Percentiles rank a stretch among this genome's conserved stretches.
Evolutionary conservation across 2,113 vertebrate species (phyloP).

Genomic region (Hippocampus mohnikei): DNA sequence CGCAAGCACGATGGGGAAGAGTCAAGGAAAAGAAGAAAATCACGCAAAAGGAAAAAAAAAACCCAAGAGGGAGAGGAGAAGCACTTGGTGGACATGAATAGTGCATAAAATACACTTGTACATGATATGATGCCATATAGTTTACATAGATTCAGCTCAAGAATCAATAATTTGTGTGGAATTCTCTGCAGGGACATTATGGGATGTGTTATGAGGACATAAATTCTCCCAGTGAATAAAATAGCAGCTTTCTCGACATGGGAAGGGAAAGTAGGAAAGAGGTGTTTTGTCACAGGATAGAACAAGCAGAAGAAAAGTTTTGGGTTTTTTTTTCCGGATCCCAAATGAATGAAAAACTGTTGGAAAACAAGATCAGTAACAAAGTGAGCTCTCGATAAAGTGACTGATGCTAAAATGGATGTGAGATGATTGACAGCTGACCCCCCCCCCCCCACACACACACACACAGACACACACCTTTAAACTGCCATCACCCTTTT

Average conservation of each 20-base stretch:
- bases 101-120: constrained; percentile 30
- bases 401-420: constrained; percentile 43
- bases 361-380: constrained; percentile 50
- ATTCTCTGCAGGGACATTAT: constrained; percentile 30
- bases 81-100: constrained; percentile 45
- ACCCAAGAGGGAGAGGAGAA: constrained; percentile 23
- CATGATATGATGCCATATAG: constrained; percentile 7
- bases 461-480: no score
- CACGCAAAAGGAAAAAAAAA: constrained; percentile 23
- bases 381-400: constrained; percentile 35
- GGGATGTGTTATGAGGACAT: constrained; percentile 55
- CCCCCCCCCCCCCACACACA: neutral
- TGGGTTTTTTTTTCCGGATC: neutral
- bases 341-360: constrained; percentile 46
- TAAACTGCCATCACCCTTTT: constrained; percentile 23
- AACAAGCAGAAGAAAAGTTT: neutral
- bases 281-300: neutral
- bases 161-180: constrained; percentile 59
- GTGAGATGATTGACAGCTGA: constrained; percentile 52
- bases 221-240: constrained; percentile 55
- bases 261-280: neutral
- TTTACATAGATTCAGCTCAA: constrained; percentile 31
- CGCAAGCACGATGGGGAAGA: constrained; percentile 12
- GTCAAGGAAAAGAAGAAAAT: constrained; percentile 4
- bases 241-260: constrained; percentile 11